Evolutionary conservation across 2,888 invertebrate species (phyloP).

Genomic region (Caenorhabditis becei): DNA sequence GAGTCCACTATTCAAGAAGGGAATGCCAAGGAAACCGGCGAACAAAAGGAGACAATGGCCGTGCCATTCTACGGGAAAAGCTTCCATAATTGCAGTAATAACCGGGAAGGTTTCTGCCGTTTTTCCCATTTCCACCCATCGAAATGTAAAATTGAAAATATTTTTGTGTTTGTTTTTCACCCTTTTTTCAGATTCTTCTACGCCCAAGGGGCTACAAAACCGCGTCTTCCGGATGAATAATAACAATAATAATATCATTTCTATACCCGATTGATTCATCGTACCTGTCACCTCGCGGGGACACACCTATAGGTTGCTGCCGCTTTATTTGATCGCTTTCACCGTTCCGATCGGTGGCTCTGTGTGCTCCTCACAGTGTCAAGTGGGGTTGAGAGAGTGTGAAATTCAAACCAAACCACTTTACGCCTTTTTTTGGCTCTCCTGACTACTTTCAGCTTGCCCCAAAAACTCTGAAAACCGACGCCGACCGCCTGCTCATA

Average conservation of each 20-base stretch:
- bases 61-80: slow-evolving; percentile 34
- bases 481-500: not conserved
- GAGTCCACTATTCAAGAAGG: too few relatives aligned
- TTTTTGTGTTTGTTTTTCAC: slow-evolving; percentile 33
- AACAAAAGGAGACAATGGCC: slow-evolving; percentile 36
- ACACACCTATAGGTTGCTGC: slow-evolving; percentile 34
- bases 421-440: slow-evolving; percentile 24
- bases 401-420: too few relatives aligned
- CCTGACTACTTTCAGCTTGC: not conserved
- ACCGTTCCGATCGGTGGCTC: not conserved
- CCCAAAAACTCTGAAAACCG: too few relatives aligned
- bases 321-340: slow-evolving; percentile 45
- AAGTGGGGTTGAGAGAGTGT: slow-evolving; percentile 27
- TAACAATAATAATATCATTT: not conserved
- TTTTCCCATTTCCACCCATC: too few relatives aligned
- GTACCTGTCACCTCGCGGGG: slow-evolving; percentile 26
- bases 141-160: too few relatives aligned
- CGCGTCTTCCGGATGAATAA: slow-evolving; percentile 22
- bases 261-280: slow-evolving; percentile 19
- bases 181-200: slow-evolving; percentile 41
- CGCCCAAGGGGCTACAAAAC: slow-evolving; percentile 44
- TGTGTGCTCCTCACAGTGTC: slow-evolving; percentile 44
- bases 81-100: slow-evolving; percentile 55
- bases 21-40: not conserved
- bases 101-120: too few relatives aligned